Conservation (phyloP, 2,113 vertebrate genomes). For the Anolis carolinensis region DNA sequence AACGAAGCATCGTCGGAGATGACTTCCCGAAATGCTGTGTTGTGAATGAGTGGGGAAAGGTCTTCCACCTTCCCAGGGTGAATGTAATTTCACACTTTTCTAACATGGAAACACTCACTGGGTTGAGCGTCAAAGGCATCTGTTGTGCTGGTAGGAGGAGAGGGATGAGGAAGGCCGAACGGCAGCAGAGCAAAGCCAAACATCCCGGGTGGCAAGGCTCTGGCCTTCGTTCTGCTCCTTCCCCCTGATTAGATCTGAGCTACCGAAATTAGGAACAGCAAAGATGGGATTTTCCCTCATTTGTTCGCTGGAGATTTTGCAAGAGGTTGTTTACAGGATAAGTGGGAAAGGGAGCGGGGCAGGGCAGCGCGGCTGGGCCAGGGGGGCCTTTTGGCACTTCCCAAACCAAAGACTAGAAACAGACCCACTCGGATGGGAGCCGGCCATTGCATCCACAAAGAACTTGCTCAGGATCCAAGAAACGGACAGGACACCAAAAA, state of each 20-base stretch:
- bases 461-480: not conserved
- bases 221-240: slow-evolving; percentile 50
- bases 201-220: slow-evolving; percentile 1
- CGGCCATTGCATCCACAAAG: not conserved
- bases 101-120: slow-evolving; percentile 48
- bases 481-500: not conserved
- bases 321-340: slow-evolving; percentile 12
- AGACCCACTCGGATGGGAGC: not conserved
- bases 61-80: slow-evolving; percentile 50
- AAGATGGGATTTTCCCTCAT: slow-evolving; percentile 3
- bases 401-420: slow-evolving; percentile 2
- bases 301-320: slow-evolving; percentile 17
- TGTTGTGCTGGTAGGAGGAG: not conserved
- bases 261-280: slow-evolving; percentile 50
- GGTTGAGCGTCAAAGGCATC: not conserved
- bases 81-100: slow-evolving; percentile 72
- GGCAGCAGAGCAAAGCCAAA: slow-evolving; percentile 48
- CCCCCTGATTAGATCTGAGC: slow-evolving; percentile 60
- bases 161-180: slow-evolving; percentile 1
- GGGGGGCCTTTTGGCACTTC: slow-evolving; percentile 1
- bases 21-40: too few relatives aligned
- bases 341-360: not conserved
- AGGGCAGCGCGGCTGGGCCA: slow-evolving; percentile 1
- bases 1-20: slow-evolving; percentile 19
- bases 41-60: slow-evolving; percentile 56